Base-by-base conservation (phyloP, 2,888 invertebrate species). In the Trichopria drosophilae region DNA sequence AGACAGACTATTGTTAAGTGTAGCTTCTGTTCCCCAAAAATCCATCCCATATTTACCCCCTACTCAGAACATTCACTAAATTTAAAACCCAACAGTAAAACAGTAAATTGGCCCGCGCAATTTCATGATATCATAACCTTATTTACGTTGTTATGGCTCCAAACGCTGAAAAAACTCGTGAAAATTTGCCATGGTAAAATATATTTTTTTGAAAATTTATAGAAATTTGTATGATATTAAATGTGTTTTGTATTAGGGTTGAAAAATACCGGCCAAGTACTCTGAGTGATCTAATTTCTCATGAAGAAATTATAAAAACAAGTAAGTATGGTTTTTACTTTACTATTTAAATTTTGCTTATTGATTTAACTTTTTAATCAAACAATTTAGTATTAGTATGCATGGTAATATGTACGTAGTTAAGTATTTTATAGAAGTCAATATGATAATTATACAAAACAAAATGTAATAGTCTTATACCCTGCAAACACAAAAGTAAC, bases 241-340 rank as follows among this genome's bases (percentile, higher is more conserved):
- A n/a, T n/a, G 5, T 10, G 19, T 53, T 31, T 32, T 48, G 15
- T 52, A 60, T 22, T 72, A 91, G 97, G 98, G 96, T 99, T 19
- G 99, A 99, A 78, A 99, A 99, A 76, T 99, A 99, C 77, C 86
- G 99, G 16, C 99, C 99, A 5, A 85, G 84, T 36, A 87, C 84
- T 52, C 79, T 99, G 58, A 88, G 90, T 65, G 98, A 99, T 68
- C 81, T 99, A 32, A 94, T 98, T 53, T 97, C 98, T 1, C 98
- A 99, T 71, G 90, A 92, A 76, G 96, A 98, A 77, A 98, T 99
- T 48, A 89, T 99, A 51, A 85, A 84, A 68, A 99, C 98, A 66
- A 92, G 97, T 98, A 82, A 82, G 85, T 77, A 48, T 42, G 23
- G 15, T 10, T 10, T 7, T 13, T 9, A 12, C 10, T n/a, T 39